Evolutionary conservation across 2,113 vertebrate species (phyloP).

Genomic region (Anthoscopus minutus): DNA sequence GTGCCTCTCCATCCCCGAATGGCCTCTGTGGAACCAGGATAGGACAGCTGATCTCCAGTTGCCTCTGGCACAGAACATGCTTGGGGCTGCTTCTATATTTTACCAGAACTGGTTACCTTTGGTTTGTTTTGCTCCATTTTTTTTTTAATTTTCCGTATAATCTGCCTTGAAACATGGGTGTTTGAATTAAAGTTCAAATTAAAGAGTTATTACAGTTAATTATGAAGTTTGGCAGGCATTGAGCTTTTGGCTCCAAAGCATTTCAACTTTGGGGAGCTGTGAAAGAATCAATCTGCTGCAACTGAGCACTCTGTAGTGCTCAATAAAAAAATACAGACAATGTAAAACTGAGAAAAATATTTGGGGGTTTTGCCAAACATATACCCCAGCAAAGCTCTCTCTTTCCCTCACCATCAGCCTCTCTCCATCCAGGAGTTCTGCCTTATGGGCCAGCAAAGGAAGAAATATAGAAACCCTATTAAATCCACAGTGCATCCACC

Average conservation of each 20-base stretch:
- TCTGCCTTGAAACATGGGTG: not conserved
- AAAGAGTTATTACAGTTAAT: slow-evolving; percentile 39
- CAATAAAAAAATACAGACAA: not conserved
- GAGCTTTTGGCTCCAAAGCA: not conserved
- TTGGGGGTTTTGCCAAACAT: not conserved
- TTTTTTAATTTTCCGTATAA: accelerated
- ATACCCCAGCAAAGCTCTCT: not conserved
- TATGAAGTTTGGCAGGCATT: slow-evolving; percentile 14
- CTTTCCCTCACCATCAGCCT: not conserved
- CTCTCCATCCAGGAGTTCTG: not conserved
- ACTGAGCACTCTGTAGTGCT: not conserved
- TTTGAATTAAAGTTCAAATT: slow-evolving; percentile 35
- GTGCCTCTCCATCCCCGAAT: not conserved
- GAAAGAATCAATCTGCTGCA: slow-evolving; percentile 43
- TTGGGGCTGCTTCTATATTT: not conserved
- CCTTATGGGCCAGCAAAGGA: not conserved
- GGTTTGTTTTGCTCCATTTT: not conserved
- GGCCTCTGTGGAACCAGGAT: not conserved
- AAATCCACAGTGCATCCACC: not conserved
- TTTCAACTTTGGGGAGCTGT: slow-evolving; percentile 15
- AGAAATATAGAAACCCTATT: not conserved
- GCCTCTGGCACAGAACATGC: not conserved
- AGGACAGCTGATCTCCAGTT: not conserved
- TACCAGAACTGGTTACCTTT: not conserved
- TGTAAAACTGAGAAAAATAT: slow-evolving; percentile 12